Base-by-base conservation (phyloP, 2,888 invertebrate species). In the Mimas tiliae region DNA sequence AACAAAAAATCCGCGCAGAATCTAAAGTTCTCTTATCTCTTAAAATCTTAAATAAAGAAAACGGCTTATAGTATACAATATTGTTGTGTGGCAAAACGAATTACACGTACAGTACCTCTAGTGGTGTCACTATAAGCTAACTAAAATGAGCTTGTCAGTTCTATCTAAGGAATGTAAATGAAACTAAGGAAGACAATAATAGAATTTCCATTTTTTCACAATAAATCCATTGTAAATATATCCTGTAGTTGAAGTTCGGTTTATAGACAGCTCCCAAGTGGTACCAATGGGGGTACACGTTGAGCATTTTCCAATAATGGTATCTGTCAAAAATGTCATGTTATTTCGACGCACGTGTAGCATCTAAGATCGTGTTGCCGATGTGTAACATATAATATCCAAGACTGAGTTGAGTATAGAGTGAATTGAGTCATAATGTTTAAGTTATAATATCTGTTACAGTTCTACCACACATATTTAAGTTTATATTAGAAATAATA, bases 351-450 rank as follows among this genome's bases (percentile, higher is more conserved):
- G 11, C 33, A 0, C 12, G 47, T 33, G 53, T 47, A 73, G 74
- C 72, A 69, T 72, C 68, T 69, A 68, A 68, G 67, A 68, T 67
- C 64, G 65, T 70, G 71, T 71, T 72, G 70, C 68, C 68, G 70
- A 70, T 69, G 73, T 73, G 74, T 79, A 79, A 82, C 78, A 72
- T 76, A 73, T 27, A 27, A 27, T 27, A 27, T 27, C 75, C 79
- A 87, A 87, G 86, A 86, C 86, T 87, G 86, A 87, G 82, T 81
- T 79, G 78, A 77, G 75, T 77, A 74, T 75, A 77, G 77, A 81
- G 78, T 82, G 81, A 80, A 78, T 78, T 76, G 76, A 75, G 71
- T 69, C 69, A 70, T 73, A 50, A 53, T 55, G 42, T 64, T 64
- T 65, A 65, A 62, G 62, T 62, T 52, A 19, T 34, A 38, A 42